Evolutionary conservation across 2,888 invertebrate species (phyloP), one percentile per base, ranked within the genome.

Genomic region (Coelinius sp.): DNA sequence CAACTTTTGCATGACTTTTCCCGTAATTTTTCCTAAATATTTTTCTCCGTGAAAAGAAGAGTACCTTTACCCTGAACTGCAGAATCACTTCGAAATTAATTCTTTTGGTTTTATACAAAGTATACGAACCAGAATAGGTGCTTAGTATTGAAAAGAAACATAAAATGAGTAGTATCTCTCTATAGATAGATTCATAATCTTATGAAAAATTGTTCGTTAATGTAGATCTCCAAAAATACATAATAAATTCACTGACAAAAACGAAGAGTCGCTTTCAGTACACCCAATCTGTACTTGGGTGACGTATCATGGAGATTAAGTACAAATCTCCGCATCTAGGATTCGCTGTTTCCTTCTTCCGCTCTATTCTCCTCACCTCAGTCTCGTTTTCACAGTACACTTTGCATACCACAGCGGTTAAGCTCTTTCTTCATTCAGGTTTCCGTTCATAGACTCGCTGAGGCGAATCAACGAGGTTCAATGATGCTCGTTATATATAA

Each of bases 361-460:
- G 31, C 31, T 49, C 49, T 49, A 66, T 66, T 66, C 66, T 49
- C 59, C 20, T 59, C 59, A 59, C 59, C 59, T 59, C 14, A 17
- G 59, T 59, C 59, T 35, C 59, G 35, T 59, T 52, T 66, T 66
- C 49, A 46, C 20, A 31, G 20, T 44, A 27, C 27, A 64, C 64
- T 64, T 46, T 64, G 52, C 46, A 66, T 27, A 35, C 66, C 66
- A 46, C 66, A 66, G 49, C 27, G 66, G 49, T 66, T 49, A 66
- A 49, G 35, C 59, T 59, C 64, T 53, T 65, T 80, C 79, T 81
- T 84, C 81, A 85, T 85, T 83, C 82, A 77, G 81, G 77, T 83
- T 84, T 84, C 83, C 81, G 83, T 85, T 82, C 83, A 80, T 74
- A 70, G 70, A 67, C 67, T 74, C 75, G 68, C 77, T 68, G 72